Percentiles rank a stretch among this genome's conserved stretches.
phyloP scores from a whole-genome alignment of 1,140 invertebrate species.

The Lepidotrigona ventralis region DNA sequence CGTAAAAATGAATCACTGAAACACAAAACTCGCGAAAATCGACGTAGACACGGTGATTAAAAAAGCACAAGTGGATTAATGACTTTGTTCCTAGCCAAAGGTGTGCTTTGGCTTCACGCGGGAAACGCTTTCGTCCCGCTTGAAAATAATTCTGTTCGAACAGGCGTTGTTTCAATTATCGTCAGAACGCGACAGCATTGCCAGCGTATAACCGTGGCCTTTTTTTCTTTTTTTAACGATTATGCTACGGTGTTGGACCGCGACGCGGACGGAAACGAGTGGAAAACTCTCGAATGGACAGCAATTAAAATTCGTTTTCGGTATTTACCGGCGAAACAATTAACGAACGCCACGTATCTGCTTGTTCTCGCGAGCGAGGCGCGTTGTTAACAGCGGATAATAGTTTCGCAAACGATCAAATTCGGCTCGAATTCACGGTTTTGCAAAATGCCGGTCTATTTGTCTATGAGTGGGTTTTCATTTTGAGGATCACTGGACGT shows the following conservation, averaged over 20 bases:
- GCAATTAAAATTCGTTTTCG: constrained; percentile 24
- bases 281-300: constrained; percentile 1
- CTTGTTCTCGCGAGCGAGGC: background rate
- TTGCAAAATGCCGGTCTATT: background rate
- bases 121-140: background rate
- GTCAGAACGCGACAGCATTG: background rate
- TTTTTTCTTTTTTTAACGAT: constrained; percentile 8
- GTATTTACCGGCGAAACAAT: constrained; percentile 20
- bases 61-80: background rate
- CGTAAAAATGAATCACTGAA: background rate
- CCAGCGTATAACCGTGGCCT: background rate
- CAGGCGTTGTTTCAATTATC: constrained; percentile 2
- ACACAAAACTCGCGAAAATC: background rate
- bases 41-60: background rate
- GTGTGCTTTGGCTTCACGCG: background rate
- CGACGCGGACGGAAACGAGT: background rate
- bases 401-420: background rate
- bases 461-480: background rate
- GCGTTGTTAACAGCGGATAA: background rate
- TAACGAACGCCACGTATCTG: background rate
- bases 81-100: background rate
- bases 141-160: constrained; percentile 6
- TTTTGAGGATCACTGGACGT: background rate
- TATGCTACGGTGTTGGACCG: background rate
- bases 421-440: background rate